Evolutionary conservation across 1,140 invertebrate species (phyloP).

Genomic region (Drusus annulatus): DNA sequence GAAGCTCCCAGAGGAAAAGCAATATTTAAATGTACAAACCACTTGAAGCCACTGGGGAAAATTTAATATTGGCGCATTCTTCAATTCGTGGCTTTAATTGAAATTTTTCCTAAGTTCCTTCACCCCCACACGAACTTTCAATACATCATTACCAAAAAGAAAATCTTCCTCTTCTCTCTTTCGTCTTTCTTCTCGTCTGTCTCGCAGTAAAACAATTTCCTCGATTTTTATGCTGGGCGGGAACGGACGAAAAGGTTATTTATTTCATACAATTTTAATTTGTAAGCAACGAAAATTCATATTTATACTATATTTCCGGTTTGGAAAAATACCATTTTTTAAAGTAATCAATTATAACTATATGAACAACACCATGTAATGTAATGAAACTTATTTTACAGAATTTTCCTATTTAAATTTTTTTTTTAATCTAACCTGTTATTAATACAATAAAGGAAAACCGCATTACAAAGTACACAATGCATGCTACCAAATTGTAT

Average conservation of each 20-base stretch:
- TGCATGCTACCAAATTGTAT: too few species aligned
- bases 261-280: constrained; percentile 14
- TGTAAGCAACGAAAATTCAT: not conserved
- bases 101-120: constrained; percentile 37
- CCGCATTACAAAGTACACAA: too few species aligned
- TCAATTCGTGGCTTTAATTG: constrained; percentile 32
- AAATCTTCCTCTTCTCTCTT: constrained; percentile 11
- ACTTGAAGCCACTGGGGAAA: not conserved
- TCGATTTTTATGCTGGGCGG: not conserved
- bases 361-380: too few species aligned
- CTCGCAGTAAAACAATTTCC: constrained; percentile 16
- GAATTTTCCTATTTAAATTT: too few species aligned
- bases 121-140: constrained; percentile 12
- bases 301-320: not conserved
- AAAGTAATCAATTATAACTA: too few species aligned
- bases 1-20: too few species aligned
- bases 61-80: constrained; percentile 33
- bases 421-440: too few species aligned
- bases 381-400: too few species aligned
- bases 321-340: not conserved
- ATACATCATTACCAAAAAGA: constrained; percentile 41
- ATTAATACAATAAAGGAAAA: too few species aligned
- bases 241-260: not conserved
- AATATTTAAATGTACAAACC: not conserved
- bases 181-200: not conserved